Evolutionary conservation across 1,140 invertebrate genomes (phyloP), one percentile per base, ranked within the genome.

Genomic region (Daktulosphaira vitifoliae): DNA sequence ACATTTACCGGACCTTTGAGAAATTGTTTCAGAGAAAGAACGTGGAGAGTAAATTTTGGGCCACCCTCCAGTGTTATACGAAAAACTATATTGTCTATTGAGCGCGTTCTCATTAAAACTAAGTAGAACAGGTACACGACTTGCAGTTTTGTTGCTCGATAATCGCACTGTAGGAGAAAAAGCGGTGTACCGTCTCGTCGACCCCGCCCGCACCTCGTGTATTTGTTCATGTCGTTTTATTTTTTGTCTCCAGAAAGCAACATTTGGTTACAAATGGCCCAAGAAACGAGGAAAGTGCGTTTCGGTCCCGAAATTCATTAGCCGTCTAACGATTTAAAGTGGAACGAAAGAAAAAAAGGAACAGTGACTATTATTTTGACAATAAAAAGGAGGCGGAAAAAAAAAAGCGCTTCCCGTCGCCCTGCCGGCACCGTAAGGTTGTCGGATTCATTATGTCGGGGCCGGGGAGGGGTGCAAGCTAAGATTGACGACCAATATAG

Each of bases 251-350:
- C 9, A 23, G 25, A 48, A 46, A 44, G 42, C 56, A 33, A 46
- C 56, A 62, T 62, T 62, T 62, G 56, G 56, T 62, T 62, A 62
- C 56, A 62, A 62, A 62, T 62, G 56, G 56, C 11, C 56, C 56
- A 33, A 62, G 56, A 62, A 46, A 48, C 56, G 56, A 62, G 42
- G 23, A 33, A 48, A 62, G 56, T 20, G 56, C 29, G 56, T 62
- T 48, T 48, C 25, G 56, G 54, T 59, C 39, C 39, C 25, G 56
- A 62, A 62, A 62, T 62, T 62, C 56, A 62, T 62, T 62, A 62
- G 56, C 56, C 56, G 56, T 48, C 42, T 62, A 48, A 62, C 56
- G 56, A 33, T 44, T 62, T 62, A 44, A 59, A 59, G 23, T 23
- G 54, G 54, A 44, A 59, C 15, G 54, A 22, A 23, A 23, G 22